Conservation (phyloP, 2,797 vertebrate genomes). For the Lacerta bilineata region DNA sequence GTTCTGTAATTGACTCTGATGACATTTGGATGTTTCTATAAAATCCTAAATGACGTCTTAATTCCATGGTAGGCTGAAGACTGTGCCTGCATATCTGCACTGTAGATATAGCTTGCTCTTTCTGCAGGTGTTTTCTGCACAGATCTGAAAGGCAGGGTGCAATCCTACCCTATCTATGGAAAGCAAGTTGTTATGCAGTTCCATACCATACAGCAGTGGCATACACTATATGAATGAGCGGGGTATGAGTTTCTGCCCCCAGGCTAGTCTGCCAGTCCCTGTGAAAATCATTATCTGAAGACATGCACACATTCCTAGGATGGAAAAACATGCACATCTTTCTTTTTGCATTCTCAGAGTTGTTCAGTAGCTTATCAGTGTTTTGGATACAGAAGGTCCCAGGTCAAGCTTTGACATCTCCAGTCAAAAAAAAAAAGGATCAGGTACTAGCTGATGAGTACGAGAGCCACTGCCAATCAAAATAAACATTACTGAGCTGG, state of each 20-base stretch:
- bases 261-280: neutral
- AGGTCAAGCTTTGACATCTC: too few relatives aligned
- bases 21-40: neutral
- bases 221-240: neutral
- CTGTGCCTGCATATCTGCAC: slow-evolving; percentile 6
- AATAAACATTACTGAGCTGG: too few relatives aligned
- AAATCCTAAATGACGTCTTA: slow-evolving; percentile 4
- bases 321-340: neutral
- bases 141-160: neutral
- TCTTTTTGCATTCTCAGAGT: neutral
- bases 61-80: neutral
- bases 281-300: neutral
- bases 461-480: too few relatives aligned
- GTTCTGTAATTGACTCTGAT: neutral
- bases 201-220: neutral
- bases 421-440: too few relatives aligned
- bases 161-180: neutral
- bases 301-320: neutral
- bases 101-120: slow-evolving; percentile 18
- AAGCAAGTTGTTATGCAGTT: neutral
- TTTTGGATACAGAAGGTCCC: neutral
- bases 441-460: too few relatives aligned
- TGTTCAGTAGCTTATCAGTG: neutral
- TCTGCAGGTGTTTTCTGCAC: neutral
- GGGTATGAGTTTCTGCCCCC: neutral